These are phyloP conservation scores for Passer domesticus DNA, from an alignment of 2,113 vertebrate species.

Conservation along the genomic window DNA sequence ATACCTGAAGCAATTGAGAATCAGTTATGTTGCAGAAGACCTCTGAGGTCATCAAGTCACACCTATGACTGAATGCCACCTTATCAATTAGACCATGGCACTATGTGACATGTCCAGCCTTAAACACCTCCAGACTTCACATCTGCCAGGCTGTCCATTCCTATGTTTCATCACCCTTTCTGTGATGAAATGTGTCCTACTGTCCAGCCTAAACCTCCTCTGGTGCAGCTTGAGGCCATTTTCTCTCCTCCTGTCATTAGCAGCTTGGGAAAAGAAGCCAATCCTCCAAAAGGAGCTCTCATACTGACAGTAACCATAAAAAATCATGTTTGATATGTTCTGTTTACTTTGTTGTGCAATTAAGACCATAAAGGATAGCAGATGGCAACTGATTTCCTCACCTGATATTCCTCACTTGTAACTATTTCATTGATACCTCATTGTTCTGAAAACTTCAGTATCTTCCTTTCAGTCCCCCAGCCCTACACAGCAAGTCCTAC, in stretches of 20 bases:
- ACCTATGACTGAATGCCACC: not conserved
- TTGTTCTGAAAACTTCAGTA: not conserved
- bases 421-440: not conserved
- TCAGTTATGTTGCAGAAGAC: not conserved
- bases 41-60: not conserved
- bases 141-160: accelerated
- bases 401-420: not conserved
- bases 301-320: not conserved
- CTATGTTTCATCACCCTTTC: not conserved
- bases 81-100: not conserved
- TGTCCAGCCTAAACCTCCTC: not conserved
- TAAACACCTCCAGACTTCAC: not conserved
- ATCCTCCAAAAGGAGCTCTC: not conserved
- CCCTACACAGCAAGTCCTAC: not conserved
- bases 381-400: not conserved
- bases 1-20: not conserved
- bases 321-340: not conserved
- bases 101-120: accelerated
- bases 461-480: not conserved
- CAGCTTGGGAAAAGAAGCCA: not conserved
- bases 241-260: not conserved
- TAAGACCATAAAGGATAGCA: not conserved
- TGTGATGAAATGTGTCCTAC: not conserved
- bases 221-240: not conserved
- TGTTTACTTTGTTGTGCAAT: not conserved